These are phyloP conservation scores for Zeugodacus cucurbitae DNA, from an alignment of 1,140 invertebrate genomes.

Conservation along the genomic window DNA sequence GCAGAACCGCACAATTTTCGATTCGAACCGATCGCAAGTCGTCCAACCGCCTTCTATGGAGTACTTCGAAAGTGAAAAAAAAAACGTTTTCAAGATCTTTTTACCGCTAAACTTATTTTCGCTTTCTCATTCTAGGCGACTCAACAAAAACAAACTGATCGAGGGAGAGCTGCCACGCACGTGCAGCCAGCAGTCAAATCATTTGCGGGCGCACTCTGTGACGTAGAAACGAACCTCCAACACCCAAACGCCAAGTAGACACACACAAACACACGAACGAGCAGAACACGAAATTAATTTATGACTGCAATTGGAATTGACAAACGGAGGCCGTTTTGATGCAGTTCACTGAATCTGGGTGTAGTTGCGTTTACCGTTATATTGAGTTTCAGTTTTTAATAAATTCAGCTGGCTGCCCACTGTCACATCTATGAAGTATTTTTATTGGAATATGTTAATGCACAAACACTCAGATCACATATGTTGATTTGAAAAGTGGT, in stretches of 20 bases:
- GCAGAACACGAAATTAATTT: not conserved
- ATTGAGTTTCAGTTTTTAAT: not conserved
- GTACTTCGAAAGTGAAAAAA: not conserved
- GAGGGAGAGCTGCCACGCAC: slow-evolving; percentile 15
- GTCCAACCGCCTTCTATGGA: not conserved
- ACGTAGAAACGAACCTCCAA: not conserved
- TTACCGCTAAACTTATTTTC: not conserved
- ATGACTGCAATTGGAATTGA: slow-evolving; percentile 16
- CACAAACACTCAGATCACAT: no score
- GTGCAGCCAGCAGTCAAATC: not conserved
- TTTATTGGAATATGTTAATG: not conserved
- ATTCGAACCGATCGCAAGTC: not conserved
- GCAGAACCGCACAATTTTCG: not conserved
- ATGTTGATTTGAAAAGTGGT: not conserved
- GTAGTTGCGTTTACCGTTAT: slow-evolving; percentile 1
- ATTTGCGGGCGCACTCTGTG: not conserved
- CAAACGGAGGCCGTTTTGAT: not conserved
- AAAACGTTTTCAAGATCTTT: not conserved
- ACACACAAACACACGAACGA: not conserved
- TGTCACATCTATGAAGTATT: not conserved
- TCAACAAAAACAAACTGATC: not conserved
- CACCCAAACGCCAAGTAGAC: not conserved
- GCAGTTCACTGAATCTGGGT: not conserved
- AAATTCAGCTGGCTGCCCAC: not conserved
- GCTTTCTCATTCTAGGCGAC: not conserved